Evolutionary conservation across 2,797 vertebrate species (phyloP).

Genomic region (Diglossa cyanea): DNA sequence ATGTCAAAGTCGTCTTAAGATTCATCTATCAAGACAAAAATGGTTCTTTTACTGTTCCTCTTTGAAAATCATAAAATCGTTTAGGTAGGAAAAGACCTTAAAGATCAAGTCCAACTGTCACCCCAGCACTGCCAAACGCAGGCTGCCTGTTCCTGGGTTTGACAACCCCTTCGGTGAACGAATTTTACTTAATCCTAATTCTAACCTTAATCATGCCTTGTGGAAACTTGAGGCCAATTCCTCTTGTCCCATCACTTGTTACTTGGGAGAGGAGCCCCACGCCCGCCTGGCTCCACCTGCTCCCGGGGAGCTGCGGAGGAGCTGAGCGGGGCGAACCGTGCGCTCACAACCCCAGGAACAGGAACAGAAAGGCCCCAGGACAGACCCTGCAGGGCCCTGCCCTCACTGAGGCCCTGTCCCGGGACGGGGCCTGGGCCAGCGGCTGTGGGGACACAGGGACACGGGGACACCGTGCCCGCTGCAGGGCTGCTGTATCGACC

Average conservation of each 20-base stretch:
- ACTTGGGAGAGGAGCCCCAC: not conserved
- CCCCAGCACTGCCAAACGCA: not conserved
- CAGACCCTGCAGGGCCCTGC: not conserved
- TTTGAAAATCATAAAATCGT: not conserved
- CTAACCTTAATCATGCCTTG: not conserved
- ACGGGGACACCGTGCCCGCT: rapidly evolving
- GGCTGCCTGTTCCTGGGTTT: not conserved
- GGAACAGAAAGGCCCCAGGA: not conserved
- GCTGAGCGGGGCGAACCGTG: not conserved
- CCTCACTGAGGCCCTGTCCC: not conserved
- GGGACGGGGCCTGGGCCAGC: not conserved
- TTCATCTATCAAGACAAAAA: not conserved
- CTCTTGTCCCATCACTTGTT: not conserved
- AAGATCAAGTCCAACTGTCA: not conserved
- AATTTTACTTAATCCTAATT: not conserved
- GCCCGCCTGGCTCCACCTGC: rapidly evolving
- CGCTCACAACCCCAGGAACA: not conserved
- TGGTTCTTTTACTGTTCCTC: not conserved
- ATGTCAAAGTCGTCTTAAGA: not conserved
- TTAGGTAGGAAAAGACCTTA: not conserved
- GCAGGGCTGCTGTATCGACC: rapidly evolving
- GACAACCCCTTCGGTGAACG: not conserved
- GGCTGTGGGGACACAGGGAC: not conserved
- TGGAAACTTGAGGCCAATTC: not conserved
- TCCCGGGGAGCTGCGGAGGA: not conserved